Evolutionary conservation across 2,113 vertebrate genomes (phyloP), one percentile per base, ranked within the genome.

Genomic region (Rhinogobius similis): DNA sequence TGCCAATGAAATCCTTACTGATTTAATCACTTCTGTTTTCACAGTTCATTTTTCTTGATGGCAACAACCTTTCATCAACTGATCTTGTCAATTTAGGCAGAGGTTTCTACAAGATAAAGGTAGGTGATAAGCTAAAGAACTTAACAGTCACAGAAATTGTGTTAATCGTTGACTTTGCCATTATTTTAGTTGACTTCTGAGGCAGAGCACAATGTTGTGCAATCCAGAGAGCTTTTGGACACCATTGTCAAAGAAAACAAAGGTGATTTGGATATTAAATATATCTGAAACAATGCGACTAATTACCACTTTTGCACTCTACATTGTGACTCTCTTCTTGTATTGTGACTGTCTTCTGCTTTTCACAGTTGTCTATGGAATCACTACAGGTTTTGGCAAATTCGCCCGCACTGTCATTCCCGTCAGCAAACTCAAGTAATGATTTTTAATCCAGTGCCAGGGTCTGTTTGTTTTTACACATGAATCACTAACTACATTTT

Each of bases 311-410:
- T 20, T 32, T 18, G 41, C 36, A 23, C 10, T 14, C 61, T 63
- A 0, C 43, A 55, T 5, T 46, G 0, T 65, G 27, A 62, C 24
- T 82, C 72, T 86, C 32, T n/a, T n/a, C n/a, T n/a, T n/a, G n/a
- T n/a, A 55, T 5, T 46, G 0, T 65, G 27, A 62, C 24, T 82
- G 71, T 86, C 32, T n/a, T 52, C 21, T n/a, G 48, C 0, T 89
- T 77, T 44, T 76, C 92, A 65, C 85, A 99, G 98, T 99, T 81
- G 97, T 98, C 67, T 99, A 99, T 32, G 98, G 98, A 86, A 99
- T 99, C 84, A 99, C 96, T 13, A 99, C 98, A 0, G 98, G 98
- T 16, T 99, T 99, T 92, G 98, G 98, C 9, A 99, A 99, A 83
- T 99, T 99, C 92, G 98, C 98, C 68, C 94, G 94, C 61, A 99